Evolutionary conservation across 2,113 vertebrate genomes (phyloP), one percentile per base, ranked within the genome.

Genomic region (Chinchilla lanigera): DNA sequence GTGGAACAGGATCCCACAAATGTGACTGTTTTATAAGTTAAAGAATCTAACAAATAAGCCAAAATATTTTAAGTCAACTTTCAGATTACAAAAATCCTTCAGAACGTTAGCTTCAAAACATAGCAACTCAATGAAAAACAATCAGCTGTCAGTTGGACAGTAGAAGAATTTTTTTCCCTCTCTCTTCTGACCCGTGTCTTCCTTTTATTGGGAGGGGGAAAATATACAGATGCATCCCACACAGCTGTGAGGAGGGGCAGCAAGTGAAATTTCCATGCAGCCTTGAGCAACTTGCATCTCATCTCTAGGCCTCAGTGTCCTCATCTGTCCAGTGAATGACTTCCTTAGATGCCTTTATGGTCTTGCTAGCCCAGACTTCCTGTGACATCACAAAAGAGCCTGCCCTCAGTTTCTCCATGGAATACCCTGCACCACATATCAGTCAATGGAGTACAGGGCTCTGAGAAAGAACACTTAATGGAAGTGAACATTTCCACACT

Each of bases 11-110:
- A 85, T 94, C 97, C 93, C 97, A 33, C 93, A 89, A 98, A 98
- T 78, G 91, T 88, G 71, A 69, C 92, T 9, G 93, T 86, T 93
- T 83, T 78, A 69, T 96, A 96, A 98, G 95, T 96, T 98, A 87
- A 95, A 97, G 97, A 90, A 80, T 94, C 95, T 97, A 97, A 97
- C 30, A 89, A 87, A 96, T 60, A 94, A 35, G 78, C 89, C 94
- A 88, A 93, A 98, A 61, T 9, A 50, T 86, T 98, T 98, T 95
- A 92, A 98, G 94, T 89, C 88, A 89, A 86, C 2, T 93, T 96
- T 80, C 50, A 41, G 97, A 95, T n/a, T 90, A 93, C 35, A 90
- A 96, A 97, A 71, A 80, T 89, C 91, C 86, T 88, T 96, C 90
- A 97, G 91, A 77, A 98, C 63, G 67, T 94, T 93, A 78, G 67